A percentile compares a stretch with the other conserved stretches of the same genome.
Evolutionary conservation across 2,113 vertebrate genomes (phyloP).

Genomic region (Furnarius figulus): DNA sequence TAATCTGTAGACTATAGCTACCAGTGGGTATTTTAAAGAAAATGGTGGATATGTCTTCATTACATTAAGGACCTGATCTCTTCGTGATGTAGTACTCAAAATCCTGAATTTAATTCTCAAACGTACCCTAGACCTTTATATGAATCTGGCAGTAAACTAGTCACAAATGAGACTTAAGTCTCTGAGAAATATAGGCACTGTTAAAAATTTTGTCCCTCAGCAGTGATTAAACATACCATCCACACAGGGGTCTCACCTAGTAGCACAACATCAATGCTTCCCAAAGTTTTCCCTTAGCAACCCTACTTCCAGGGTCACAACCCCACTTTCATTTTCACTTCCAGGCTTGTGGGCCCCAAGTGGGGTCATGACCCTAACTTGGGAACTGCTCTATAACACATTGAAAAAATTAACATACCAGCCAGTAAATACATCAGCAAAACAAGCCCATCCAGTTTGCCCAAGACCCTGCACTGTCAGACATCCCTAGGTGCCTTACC

Average conservation of each 20-base stretch:
- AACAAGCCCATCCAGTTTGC: constrained; percentile 27
- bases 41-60: not conserved
- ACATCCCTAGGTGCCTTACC: not conserved
- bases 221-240: not conserved
- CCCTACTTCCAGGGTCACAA: constrained; percentile 63
- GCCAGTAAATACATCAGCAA: constrained; percentile 44
- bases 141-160: not conserved
- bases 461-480: not conserved
- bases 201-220: not conserved
- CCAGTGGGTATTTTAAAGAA: not conserved
- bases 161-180: not conserved
- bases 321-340: constrained; percentile 68
- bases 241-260: not conserved
- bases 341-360: constrained; percentile 57
- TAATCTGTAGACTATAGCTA: not conserved
- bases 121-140: not conserved
- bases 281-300: constrained; percentile 1
- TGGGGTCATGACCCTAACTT: constrained; percentile 53
- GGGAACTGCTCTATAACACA: constrained; percentile 40
- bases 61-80: not conserved
- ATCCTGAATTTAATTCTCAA: not conserved
- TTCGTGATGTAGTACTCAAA: not conserved
- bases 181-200: not conserved
- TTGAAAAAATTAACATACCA: constrained; percentile 67
- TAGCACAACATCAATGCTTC: constrained; percentile 30